Evolutionary conservation across 2,113 vertebrate species (phyloP).

Genomic region (Ophthalmotilapia sp.): DNA sequence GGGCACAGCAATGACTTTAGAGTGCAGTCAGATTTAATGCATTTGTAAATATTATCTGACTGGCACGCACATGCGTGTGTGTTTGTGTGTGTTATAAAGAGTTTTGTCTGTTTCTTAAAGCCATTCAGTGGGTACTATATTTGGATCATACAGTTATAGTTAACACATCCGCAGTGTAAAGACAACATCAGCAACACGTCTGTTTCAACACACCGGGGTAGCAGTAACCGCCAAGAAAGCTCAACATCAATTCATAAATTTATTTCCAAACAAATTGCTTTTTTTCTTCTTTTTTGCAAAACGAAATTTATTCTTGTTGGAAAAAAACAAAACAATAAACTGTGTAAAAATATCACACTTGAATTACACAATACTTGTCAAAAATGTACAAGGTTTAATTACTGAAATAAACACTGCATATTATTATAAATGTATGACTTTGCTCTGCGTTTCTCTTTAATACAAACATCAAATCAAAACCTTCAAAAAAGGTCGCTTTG

Average conservation of each 20-base stretch:
- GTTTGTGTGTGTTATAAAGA: background rate
- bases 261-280: conserved; percentile 47
- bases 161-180: background rate
- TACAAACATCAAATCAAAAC: conserved; percentile 93
- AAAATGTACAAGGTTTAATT: conserved; percentile 84
- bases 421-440: conserved; percentile 68
- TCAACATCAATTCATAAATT: conserved; percentile 11
- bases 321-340: conserved; percentile 75
- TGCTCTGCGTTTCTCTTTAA: no score
- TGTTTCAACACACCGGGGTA: background rate
- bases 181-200: background rate
- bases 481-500: conserved; percentile 41
- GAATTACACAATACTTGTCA: conserved; percentile 88
- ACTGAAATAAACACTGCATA: conserved; percentile 86
- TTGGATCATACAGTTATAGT: background rate
- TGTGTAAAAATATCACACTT: conserved; percentile 94
- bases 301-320: conserved; percentile 77
- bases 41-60: background rate
- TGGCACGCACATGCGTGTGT: background rate
- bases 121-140: background rate
- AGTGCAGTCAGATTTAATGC: background rate
- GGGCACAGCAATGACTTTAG: background rate
- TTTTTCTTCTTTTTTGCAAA: conserved; percentile 55
- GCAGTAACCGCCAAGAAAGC: background rate
- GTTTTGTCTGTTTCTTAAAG: background rate